Conservation (phyloP, 2,113 vertebrate species). For the Cavia aperea region DNA sequence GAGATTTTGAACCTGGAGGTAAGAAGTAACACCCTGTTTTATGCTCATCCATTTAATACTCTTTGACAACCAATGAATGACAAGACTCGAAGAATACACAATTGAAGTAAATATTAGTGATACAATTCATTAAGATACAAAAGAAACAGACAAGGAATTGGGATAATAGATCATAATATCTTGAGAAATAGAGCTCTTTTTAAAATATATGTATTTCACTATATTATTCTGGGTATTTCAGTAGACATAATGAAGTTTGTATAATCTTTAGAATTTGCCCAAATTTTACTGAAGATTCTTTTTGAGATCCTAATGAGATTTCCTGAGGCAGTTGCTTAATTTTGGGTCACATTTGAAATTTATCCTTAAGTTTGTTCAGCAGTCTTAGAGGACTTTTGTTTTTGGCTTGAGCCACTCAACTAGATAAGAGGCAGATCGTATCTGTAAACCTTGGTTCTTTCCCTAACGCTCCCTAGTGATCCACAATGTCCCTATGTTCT, state of each 20-base stretch:
- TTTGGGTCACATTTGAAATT: not conserved
- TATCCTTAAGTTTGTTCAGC: not conserved
- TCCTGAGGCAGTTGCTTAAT: not conserved
- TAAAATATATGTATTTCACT: not conserved
- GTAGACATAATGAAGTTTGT: not conserved
- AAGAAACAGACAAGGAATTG: not conserved
- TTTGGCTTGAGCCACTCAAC: not conserved
- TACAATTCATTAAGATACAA: not conserved
- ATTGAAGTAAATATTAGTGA: constrained; percentile 47
- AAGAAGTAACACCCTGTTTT: constrained; percentile 31
- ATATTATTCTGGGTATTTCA: not conserved
- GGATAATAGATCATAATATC: not conserved
- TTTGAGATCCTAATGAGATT: not conserved
- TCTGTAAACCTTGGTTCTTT: not conserved
- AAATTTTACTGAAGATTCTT: not conserved
- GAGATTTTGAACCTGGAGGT: constrained; percentile 51
- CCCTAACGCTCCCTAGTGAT: not conserved
- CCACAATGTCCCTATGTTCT: not conserved
- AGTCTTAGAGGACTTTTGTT: not conserved
- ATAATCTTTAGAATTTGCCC: not conserved
- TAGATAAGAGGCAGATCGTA: not conserved
- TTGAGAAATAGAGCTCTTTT: not conserved
- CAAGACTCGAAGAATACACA: constrained; percentile 36
- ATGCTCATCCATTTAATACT: constrained; percentile 7
- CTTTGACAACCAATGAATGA: constrained; percentile 38